A percentile compares a stretch with the other conserved stretches of the same genome.
Conservation (phyloP, 2,888 invertebrate species). For the Laspeyria flexula region DNA sequence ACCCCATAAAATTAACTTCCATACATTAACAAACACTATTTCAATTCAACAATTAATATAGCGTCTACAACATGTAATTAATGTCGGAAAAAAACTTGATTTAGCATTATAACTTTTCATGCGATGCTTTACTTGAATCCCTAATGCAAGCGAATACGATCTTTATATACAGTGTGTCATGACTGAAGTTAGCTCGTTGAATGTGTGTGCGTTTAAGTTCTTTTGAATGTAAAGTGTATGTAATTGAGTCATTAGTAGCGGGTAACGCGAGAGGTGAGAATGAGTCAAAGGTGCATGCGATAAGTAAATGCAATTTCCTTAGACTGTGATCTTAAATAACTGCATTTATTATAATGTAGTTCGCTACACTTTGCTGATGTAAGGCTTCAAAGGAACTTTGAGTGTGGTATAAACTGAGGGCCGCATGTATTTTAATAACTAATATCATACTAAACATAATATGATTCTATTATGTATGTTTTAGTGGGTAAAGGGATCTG, state of each 20-base stretch:
- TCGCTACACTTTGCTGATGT: constrained; percentile 37
- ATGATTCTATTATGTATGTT: constrained; percentile 3
- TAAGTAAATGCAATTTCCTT: constrained; percentile 74
- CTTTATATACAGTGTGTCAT: background rate
- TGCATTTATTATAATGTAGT: constrained; percentile 53
- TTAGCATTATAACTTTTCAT: constrained; percentile 60
- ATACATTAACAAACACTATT: constrained; percentile 51
- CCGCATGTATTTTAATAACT: constrained; percentile 33
- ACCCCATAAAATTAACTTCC: constrained; percentile 15
- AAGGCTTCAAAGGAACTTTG: constrained; percentile 46
- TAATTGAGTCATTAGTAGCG: constrained; percentile 77
- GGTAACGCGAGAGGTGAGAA: constrained; percentile 70
- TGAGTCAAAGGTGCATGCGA: constrained; percentile 71
- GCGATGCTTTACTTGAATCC: constrained; percentile 43
- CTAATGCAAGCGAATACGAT: background rate
- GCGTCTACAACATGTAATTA: constrained; percentile 68
- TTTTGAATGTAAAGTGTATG: constrained; percentile 41
- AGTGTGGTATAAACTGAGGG: constrained; percentile 36
- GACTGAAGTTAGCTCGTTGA: constrained; percentile 10
- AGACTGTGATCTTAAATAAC: constrained; percentile 61
- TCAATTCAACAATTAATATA: constrained; percentile 64
- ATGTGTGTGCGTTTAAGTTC: constrained; percentile 10
- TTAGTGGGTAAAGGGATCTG: background rate
- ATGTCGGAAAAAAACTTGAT: constrained; percentile 63
- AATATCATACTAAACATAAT: constrained; percentile 11